Conservation (phyloP, 2,888 invertebrate species). For the Drosophila kuntzei region DNA sequence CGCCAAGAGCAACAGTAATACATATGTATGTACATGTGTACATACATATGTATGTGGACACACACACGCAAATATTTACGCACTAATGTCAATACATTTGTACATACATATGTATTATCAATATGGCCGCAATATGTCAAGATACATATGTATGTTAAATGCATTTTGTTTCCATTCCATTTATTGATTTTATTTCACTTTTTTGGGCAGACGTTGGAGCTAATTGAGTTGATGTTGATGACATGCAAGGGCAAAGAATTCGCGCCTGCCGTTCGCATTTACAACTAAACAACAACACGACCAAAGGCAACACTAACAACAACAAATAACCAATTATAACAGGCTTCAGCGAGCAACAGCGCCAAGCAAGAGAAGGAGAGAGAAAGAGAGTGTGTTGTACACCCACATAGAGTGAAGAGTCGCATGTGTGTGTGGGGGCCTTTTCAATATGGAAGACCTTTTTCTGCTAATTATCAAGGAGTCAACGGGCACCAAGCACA, state of each 20-base stretch:
- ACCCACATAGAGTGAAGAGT: slow-evolving; percentile 23
- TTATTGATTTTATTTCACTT: slow-evolving; percentile 76
- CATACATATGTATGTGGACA: background rate
- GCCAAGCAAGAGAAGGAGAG: slow-evolving; percentile 2
- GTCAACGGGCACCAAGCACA: slow-evolving; percentile 91
- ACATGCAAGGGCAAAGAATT: slow-evolving; percentile 54
- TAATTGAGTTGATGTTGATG: slow-evolving; percentile 72
- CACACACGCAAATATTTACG: slow-evolving; percentile 5
- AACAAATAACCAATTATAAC: slow-evolving; percentile 8
- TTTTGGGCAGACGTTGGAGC: slow-evolving; percentile 39
- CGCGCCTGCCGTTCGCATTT: slow-evolving; percentile 32
- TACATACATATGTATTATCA: slow-evolving; percentile 23
- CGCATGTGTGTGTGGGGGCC: slow-evolving; percentile 25
- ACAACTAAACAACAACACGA: slow-evolving; percentile 34
- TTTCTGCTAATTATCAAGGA: slow-evolving; percentile 94
- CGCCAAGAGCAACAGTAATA: slow-evolving; percentile 52
- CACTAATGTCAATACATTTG: too few relatives aligned
- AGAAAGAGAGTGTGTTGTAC: background rate
- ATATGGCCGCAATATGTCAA: slow-evolving; percentile 46
- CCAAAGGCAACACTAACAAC: slow-evolving; percentile 18
- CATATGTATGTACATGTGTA: background rate
- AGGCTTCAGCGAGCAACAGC: slow-evolving; percentile 26
- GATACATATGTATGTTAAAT: slow-evolving; percentile 47
- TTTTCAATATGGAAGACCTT: slow-evolving; percentile 92
- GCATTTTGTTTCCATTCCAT: slow-evolving; percentile 36